Evolutionary conservation across 2,888 invertebrate species (phyloP).

Genomic region (Agrotis puta): DNA sequence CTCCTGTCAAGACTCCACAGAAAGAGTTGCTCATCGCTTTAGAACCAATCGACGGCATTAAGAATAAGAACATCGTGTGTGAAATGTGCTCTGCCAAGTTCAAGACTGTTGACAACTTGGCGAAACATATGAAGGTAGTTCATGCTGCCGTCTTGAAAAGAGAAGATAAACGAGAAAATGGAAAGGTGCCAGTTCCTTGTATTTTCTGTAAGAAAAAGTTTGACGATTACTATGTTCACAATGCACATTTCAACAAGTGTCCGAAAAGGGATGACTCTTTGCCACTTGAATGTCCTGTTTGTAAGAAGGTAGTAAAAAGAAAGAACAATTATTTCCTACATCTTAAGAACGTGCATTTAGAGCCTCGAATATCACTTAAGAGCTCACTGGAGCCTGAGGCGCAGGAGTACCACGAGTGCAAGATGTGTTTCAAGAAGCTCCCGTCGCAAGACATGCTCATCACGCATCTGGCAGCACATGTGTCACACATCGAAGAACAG

Average conservation of each 20-base stretch:
- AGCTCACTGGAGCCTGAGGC: constrained; percentile 42
- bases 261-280: constrained; percentile 71
- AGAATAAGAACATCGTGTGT: constrained; percentile 73
- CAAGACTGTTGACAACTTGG: constrained; percentile 80
- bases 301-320: constrained; percentile 74
- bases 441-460: constrained; percentile 81
- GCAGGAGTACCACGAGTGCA: constrained; percentile 74
- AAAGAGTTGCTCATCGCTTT: constrained; percentile 82
- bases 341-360: constrained; percentile 80
- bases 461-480: constrained; percentile 84
- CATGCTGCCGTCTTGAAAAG: constrained; percentile 82
- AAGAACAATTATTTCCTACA: constrained; percentile 79
- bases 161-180: constrained; percentile 55
- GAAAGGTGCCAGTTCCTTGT: constrained; percentile 77
- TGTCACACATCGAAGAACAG: constrained; percentile 80
- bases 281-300: constrained; percentile 79
- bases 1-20: constrained; percentile 69
- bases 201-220: constrained; percentile 79
- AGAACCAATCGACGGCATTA: constrained; percentile 79
- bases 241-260: constrained; percentile 79
- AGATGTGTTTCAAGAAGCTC: constrained; percentile 83
- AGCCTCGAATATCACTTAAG: constrained; percentile 57
- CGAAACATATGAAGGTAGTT: constrained; percentile 83
- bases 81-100: constrained; percentile 82
- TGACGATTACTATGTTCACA: constrained; percentile 79